Evolutionary conservation across 2,797 vertebrate species (phyloP), one percentile per base, ranked within the genome.

Genomic region (Nasua narica): DNA sequence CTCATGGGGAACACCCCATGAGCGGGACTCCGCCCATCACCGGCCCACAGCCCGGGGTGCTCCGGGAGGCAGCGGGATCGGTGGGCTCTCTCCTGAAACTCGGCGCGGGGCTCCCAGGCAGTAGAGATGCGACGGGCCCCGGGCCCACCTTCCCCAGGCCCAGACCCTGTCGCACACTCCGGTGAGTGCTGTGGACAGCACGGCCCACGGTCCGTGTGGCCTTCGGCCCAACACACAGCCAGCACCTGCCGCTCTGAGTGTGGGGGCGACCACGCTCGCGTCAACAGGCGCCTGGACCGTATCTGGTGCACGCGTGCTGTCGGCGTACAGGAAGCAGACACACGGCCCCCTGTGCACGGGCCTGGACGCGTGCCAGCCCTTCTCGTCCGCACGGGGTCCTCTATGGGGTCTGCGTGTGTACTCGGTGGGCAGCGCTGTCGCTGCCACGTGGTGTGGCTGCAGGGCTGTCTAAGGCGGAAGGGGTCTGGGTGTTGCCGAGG

Each of bases 1-100:
- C 67, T 90, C 86, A 6, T 91, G 13, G 15, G 40, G 74, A 67
- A 83, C 87, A 58, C 52, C 78, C 69, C 76, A 11, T 13, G 21
- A 60, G 46, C 18, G 7, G 21, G 72, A 76, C 25, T 43, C 72
- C 0, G 1, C 37, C 23, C 7, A 18, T 54, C 58, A 32, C 40
- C 18, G 43, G 83, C 46, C 74, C 76, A 25, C 52, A 29, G 52
- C 56, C 15, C 76, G 7, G 7, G 6, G 54, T 82, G 29, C 46
- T 25, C 12, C 29, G 0, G 10, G 67, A 13, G 48, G 74, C 77
- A 52, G 50, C 3, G 35, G 60, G 72, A 10, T 81, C 72, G 58
- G 46, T 4, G 35, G 60, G 72, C 12, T 81, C 62, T 96, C 23
- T 91, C 82, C 48, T 3, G 2, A 14, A 86, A 91, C 27, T 23